phyloP scores from a whole-genome alignment of 2,888 invertebrate species.

The Pollenia angustigena region DNA sequence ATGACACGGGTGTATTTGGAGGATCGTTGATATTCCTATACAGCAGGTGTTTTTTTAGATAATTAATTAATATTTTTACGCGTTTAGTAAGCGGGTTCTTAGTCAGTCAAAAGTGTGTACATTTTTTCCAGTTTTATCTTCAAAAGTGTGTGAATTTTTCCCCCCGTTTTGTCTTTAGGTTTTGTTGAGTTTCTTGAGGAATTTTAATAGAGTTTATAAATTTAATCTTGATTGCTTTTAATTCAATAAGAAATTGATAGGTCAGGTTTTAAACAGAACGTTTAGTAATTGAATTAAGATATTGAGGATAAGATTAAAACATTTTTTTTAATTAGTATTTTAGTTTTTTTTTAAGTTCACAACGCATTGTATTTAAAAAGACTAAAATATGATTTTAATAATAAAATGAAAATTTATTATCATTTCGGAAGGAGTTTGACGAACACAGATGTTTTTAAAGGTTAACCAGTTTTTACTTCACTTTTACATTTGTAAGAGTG shows the following conservation, averaged over 20 bases:
- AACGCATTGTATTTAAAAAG: too few relatives aligned
- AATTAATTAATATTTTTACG: constrained; percentile 68
- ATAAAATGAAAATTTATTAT: too few relatives aligned
- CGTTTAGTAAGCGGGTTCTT: constrained; percentile 49
- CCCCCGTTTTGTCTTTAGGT: neutral
- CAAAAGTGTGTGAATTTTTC: neutral
- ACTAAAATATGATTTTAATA: too few relatives aligned
- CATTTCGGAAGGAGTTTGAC: too few relatives aligned
- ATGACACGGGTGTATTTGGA: constrained; percentile 40
- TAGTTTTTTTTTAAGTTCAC: too few relatives aligned
- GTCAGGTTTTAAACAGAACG: neutral
- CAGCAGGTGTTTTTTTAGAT: constrained; percentile 57
- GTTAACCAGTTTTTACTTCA: too few relatives aligned
- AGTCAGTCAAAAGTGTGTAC: neutral
- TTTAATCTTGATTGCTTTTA: neutral
- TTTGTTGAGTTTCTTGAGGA: neutral
- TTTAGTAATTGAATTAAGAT: neutral
- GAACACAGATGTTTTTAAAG: too few relatives aligned
- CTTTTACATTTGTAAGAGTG: too few relatives aligned
- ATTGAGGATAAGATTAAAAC: too few relatives aligned
- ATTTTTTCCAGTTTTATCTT: neutral
- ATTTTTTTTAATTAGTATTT: too few relatives aligned
- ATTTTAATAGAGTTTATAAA: constrained; percentile 50
- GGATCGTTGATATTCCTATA: constrained; percentile 21
- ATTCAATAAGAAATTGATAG: constrained; percentile 30